Conservation (phyloP, 2,888 invertebrate species). For the Tribolium freemani region DNA sequence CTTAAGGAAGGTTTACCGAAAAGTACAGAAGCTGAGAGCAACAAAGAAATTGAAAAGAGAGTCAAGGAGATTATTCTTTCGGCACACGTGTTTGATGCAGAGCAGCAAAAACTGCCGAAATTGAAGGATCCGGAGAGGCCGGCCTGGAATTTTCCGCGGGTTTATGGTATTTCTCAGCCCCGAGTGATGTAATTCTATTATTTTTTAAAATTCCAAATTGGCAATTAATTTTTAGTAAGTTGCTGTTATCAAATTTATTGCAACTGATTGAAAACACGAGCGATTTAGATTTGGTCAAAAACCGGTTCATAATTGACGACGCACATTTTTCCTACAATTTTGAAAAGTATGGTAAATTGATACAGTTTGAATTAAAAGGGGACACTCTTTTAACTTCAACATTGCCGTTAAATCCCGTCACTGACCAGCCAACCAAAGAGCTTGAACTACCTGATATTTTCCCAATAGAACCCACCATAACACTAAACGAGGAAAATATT, state of each 20-base stretch:
- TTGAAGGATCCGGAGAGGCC: slow-evolving; percentile 79
- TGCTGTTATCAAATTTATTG: slow-evolving; percentile 76
- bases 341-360: slow-evolving; percentile 73
- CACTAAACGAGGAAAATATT: slow-evolving; percentile 75
- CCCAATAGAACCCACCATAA: slow-evolving; percentile 82
- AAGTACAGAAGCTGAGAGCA: slow-evolving; percentile 69
- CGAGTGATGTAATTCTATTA: slow-evolving; percentile 74
- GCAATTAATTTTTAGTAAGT: slow-evolving; percentile 70
- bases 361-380: slow-evolving; percentile 77
- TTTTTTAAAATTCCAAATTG: neutral
- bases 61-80: slow-evolving; percentile 76
- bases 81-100: slow-evolving; percentile 82
- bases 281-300: slow-evolving; percentile 70
- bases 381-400: slow-evolving; percentile 78
- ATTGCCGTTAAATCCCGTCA: slow-evolving; percentile 72
- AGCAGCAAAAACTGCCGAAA: slow-evolving; percentile 83
- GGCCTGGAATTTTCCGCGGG: slow-evolving; percentile 79
- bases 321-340: slow-evolving; percentile 73
- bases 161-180: slow-evolving; percentile 80
- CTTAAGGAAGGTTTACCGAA: slow-evolving; percentile 75
- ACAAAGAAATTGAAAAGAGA: slow-evolving; percentile 72
- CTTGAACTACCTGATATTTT: slow-evolving; percentile 78
- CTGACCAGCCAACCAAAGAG: slow-evolving; percentile 69
- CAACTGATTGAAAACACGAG: slow-evolving; percentile 78
- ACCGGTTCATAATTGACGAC: slow-evolving; percentile 74